A percentile compares a stretch with the other conserved stretches of the same genome.
Evolutionary conservation across 2,888 invertebrate genomes (phyloP).

Genomic region (Dyspetes luteomarginatus): DNA sequence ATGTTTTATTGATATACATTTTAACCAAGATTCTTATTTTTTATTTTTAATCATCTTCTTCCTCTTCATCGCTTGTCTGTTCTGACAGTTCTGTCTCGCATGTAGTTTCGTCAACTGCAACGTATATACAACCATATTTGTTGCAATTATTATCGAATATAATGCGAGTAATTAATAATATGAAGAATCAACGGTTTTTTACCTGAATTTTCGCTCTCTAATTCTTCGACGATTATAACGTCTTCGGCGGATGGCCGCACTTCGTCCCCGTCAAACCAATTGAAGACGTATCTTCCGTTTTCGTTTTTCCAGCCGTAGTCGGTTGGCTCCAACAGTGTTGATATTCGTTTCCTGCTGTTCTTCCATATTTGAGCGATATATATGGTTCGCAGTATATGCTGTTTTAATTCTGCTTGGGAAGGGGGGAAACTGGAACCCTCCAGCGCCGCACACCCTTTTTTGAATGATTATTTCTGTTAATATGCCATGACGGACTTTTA

Average conservation of each 20-base stretch:
- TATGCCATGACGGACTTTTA: not conserved
- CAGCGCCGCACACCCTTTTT: not conserved
- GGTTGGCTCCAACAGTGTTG: constrained; percentile 10
- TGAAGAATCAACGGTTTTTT: not conserved
- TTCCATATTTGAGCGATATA: constrained; percentile 3
- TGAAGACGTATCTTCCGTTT: not conserved
- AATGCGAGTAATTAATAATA: constrained; percentile 4
- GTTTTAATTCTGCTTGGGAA: not conserved
- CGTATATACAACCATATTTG: constrained; percentile 4
- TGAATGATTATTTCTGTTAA: too few relatives aligned
- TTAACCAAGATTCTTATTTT: not conserved
- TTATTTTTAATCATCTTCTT: not conserved
- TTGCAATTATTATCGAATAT: not conserved
- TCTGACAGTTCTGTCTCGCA: not conserved
- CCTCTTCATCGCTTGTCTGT: constrained; percentile 8
- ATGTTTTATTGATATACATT: not conserved
- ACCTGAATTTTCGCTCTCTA: not conserved
- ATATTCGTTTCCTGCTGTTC: constrained; percentile 1
- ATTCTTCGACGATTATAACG: not conserved
- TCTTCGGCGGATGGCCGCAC: constrained; percentile 63
- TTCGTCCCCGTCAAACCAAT: constrained; percentile 19
- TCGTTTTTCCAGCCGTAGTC: constrained; percentile 1
- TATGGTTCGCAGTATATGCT: constrained; percentile 1
- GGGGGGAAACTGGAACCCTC: not conserved
- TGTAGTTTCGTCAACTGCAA: not conserved